Conservation (phyloP, 2,888 invertebrate genomes). For the Zaprionus lineosus region DNA sequence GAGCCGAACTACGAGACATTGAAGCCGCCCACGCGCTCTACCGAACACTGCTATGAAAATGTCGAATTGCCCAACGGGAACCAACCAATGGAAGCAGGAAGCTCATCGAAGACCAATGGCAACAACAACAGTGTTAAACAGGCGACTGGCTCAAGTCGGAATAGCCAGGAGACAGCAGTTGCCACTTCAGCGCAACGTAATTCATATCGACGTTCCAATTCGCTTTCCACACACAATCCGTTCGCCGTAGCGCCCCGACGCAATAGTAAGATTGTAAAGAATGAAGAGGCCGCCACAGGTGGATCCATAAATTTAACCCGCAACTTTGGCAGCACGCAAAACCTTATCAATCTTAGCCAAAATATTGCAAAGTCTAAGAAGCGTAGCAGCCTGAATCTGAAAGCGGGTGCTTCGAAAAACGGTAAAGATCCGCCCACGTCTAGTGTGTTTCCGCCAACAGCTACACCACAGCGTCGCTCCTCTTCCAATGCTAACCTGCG, state of each 20-base stretch:
- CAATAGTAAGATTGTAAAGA: slow-evolving; percentile 66
- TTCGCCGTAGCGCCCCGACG: slow-evolving; percentile 69
- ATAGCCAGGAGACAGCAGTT: slow-evolving; percentile 54
- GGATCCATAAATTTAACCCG: slow-evolving; percentile 79
- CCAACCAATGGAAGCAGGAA: slow-evolving; percentile 14
- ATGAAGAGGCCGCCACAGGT: slow-evolving; percentile 40
- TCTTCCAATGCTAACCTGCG: slow-evolving; percentile 81
- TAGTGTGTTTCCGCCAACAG: slow-evolving; percentile 6
- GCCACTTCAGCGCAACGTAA: slow-evolving; percentile 37
- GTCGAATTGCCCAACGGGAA: slow-evolving; percentile 50
- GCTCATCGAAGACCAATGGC: slow-evolving; percentile 40
- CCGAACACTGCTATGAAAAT: slow-evolving; percentile 66
- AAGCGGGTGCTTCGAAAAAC: slow-evolving; percentile 70
- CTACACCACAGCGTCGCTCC: slow-evolving; percentile 71
- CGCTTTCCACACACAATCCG: slow-evolving; percentile 76
- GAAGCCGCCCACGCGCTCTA: slow-evolving; percentile 68
- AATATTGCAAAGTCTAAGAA: slow-evolving; percentile 82
- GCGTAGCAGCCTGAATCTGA: slow-evolving; percentile 82
- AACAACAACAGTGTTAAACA: slow-evolving; percentile 56
- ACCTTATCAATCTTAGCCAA: slow-evolving; percentile 81
- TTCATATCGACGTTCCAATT: slow-evolving; percentile 80
- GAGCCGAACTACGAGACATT: slow-evolving; percentile 83
- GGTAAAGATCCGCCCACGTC: slow-evolving; percentile 71
- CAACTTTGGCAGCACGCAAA: slow-evolving; percentile 83
- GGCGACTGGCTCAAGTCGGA: slow-evolving; percentile 78